A percentile compares a stretch with the other conserved stretches of the same genome.
Evolutionary conservation across 2,113 vertebrate genomes (phyloP).

Genomic region (Mus spicilegus): DNA sequence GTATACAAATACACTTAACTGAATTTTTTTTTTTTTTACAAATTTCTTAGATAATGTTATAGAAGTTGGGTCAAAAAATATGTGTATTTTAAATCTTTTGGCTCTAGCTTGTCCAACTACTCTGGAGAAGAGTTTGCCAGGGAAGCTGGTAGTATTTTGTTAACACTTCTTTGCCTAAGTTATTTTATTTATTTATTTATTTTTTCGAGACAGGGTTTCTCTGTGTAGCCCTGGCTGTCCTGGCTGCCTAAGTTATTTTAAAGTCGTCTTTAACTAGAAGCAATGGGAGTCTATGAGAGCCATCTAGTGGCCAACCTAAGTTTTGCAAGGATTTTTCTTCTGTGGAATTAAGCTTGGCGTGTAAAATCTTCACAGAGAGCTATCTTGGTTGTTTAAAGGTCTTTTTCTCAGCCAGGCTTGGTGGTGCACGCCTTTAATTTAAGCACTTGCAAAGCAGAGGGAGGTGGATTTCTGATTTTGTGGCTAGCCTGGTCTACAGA

Average conservation of each 20-base stretch:
- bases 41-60: conserved; percentile 35
- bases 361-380: not conserved
- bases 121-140: not conserved
- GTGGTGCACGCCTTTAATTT: not conserved
- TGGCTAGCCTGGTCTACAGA: not conserved
- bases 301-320: conserved; percentile 72
- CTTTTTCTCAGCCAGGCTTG: not conserved
- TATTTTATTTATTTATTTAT: conserved; percentile 26
- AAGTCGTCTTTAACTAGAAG: not conserved
- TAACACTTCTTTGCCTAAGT: not conserved
- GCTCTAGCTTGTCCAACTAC: not conserved
- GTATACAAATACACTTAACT: not conserved
- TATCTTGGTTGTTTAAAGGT: not conserved
- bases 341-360: conserved; percentile 7
- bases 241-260: conserved; percentile 25
- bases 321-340: conserved; percentile 51
- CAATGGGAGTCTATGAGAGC: conserved; percentile 51
- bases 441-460: not conserved
- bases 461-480: not conserved
- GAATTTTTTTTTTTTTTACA: not conserved
- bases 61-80: not conserved
- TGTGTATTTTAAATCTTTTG: conserved; percentile 26
- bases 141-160: conserved; percentile 31
- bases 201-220: too few species aligned
- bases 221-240: too few species aligned